Evolutionary conservation across 2,113 vertebrate genomes (phyloP), one percentile per base, ranked within the genome.

Genomic region (Alethe diademata): DNA sequence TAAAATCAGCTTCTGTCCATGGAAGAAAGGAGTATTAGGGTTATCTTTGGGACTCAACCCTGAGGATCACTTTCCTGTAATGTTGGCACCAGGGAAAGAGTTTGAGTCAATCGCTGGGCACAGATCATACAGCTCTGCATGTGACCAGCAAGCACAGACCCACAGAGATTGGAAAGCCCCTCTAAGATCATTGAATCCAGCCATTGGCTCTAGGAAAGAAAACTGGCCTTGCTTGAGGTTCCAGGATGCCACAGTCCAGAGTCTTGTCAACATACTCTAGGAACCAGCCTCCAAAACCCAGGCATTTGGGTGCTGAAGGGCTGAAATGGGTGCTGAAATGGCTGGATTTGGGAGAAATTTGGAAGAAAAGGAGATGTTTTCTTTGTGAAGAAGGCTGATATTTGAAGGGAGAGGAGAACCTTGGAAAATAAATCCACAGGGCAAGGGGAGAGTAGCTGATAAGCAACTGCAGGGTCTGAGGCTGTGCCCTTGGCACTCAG

Each of bases 401-500:
- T 74, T 75, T 54, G 57, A 62, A 47, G 22, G 58, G 35, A 42
- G 9, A 26, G 6, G 28, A 31, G 1, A 43, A 9, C 11, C 4
- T 71, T 48, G 26, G 31, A 18, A 16, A 18, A 5, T 14, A 56
- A 90, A 72, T 53, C 42, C 20, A 5, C 6, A 9, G 19, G 17
- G 31, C 5, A 79, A 19, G 12, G 8, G 48, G 48, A 75, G n/a
- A 79, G 28, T 4, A 80, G n/a, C 35, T 43, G 35, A 5, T 15
- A 4, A 78, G 28, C 43, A 73, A 2, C 29, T 18, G 33, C 45
- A 50, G 53, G 15, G 20, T n/a, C 54, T 48, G 24, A 36, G 33
- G 28, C 20, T 0, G 0, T 1, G 4, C 10, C 48, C 23, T 54
- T 4, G 16, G 54, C 23, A 14, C 51, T 4, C 65, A 35, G 70